phyloP scores from a whole-genome alignment of 2,113 vertebrate species.

The Sprattus sprattus region DNA sequence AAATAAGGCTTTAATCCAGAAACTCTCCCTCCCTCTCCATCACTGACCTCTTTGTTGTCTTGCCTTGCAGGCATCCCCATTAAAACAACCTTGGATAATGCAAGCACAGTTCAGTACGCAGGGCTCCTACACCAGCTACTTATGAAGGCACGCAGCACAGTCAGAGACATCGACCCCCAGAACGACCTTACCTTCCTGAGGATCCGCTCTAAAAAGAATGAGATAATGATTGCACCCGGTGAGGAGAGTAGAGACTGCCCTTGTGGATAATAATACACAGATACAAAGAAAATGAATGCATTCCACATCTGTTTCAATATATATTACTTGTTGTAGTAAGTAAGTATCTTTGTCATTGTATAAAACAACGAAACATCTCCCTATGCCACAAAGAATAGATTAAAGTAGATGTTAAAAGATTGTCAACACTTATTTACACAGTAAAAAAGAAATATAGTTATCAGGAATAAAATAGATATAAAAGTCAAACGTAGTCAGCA shows the following conservation, averaged over 20 bases:
- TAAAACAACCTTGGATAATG: conserved; percentile 90
- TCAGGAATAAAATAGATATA: too few relatives aligned
- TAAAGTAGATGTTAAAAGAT: too few relatives aligned
- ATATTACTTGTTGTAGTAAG: too few relatives aligned
- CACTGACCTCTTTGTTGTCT: conserved; percentile 19
- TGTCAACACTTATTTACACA: too few relatives aligned
- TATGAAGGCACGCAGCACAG: conserved; percentile 84
- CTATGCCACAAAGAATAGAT: too few relatives aligned
- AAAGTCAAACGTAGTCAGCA: too few relatives aligned
- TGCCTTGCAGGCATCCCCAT: conserved; percentile 85
- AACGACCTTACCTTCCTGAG: conserved; percentile 94
- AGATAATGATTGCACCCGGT: conserved; percentile 98
- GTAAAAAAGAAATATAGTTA: too few relatives aligned
- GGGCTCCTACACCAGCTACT: conserved; percentile 90
- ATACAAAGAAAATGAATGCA: too few relatives aligned
- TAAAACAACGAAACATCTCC: too few relatives aligned
- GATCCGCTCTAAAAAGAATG: conserved; percentile 94
- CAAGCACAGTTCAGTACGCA: conserved; percentile 86
- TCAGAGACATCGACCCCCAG: conserved; percentile 90
- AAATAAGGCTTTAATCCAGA: neutral
- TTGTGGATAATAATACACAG: neutral
- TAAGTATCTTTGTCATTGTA: too few relatives aligned
- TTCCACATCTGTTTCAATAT: too few relatives aligned
- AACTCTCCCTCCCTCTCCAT: neutral
- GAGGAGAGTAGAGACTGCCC: conserved; percentile 29